phyloP scores from a whole-genome alignment of 2,113 vertebrate genomes.

The Aptenodytes forsteri region DNA sequence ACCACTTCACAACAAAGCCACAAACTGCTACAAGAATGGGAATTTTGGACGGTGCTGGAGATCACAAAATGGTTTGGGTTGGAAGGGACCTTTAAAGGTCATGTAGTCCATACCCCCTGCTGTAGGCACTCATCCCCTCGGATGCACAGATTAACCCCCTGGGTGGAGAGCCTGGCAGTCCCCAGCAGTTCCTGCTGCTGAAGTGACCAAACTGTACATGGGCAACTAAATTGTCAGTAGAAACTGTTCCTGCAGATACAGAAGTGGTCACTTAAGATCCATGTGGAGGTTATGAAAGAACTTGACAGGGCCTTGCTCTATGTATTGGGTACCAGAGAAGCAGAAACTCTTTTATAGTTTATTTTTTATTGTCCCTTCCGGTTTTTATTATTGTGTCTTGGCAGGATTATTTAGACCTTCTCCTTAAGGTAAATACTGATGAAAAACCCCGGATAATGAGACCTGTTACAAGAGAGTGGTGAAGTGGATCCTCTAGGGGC shows the following conservation, averaged over 20 bases:
- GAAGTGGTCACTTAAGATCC: background rate
- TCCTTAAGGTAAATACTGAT: background rate
- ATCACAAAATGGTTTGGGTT: background rate
- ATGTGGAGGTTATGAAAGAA: accelerated
- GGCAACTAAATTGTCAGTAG: background rate
- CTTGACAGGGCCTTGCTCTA: no score
- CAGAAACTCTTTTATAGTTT: background rate
- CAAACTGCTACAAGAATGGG: background rate
- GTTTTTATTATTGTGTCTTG: background rate
- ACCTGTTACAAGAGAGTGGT: background rate
- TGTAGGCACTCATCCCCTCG: background rate
- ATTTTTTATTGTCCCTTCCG: background rate
- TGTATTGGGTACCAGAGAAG: background rate
- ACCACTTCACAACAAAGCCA: background rate
- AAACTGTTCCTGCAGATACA: background rate
- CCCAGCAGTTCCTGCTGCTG: background rate
- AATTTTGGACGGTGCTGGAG: background rate
- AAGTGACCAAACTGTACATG: background rate
- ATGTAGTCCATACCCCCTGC: background rate
- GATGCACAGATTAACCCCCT: background rate
- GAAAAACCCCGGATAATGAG: background rate
- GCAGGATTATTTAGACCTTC: background rate
- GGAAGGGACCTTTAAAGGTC: background rate
- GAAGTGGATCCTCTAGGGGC: background rate
- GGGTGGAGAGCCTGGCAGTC: background rate